Percentiles rank a stretch among this genome's conserved stretches.
Evolutionary conservation across 1,140 invertebrate genomes (phyloP).

Genomic region (Holcopasites calliopsidis): DNA sequence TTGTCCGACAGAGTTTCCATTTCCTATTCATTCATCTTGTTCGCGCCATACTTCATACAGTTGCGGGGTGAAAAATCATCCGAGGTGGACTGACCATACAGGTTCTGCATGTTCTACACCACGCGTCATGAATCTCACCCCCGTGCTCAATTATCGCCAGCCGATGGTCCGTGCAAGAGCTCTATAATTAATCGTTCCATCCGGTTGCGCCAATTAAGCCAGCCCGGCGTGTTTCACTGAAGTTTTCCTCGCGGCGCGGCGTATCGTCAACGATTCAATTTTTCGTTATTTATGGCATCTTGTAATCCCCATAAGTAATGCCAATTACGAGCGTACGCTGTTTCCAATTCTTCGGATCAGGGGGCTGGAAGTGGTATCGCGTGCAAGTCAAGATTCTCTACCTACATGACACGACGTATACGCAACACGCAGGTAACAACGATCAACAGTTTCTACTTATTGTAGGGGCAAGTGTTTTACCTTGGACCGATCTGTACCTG

Average conservation of each 20-base stretch:
- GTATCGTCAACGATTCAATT: constrained; percentile 30
- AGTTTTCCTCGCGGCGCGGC: constrained; percentile 4
- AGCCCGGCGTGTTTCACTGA: constrained; percentile 35
- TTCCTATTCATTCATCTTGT: not conserved
- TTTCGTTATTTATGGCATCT: constrained; percentile 40
- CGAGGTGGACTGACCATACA: not conserved
- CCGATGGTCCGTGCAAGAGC: not conserved
- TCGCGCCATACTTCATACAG: not conserved
- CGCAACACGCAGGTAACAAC: not conserved
- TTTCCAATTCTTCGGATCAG: not conserved
- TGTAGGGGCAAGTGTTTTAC: too few relatives aligned
- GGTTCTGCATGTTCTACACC: not conserved
- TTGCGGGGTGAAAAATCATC: not conserved
- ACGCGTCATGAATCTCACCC: constrained; percentile 13
- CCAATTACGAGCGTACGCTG: constrained; percentile 29
- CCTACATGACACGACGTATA: not conserved
- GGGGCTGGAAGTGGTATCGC: not conserved
- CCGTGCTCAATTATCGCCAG: constrained; percentile 24
- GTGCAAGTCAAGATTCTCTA: not conserved
- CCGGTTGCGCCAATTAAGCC: constrained; percentile 33
- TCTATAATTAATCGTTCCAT: constrained; percentile 25
- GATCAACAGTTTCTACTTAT: constrained; percentile 26
- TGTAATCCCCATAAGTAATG: constrained; percentile 32
- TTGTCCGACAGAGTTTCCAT: not conserved
- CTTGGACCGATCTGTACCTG: too few relatives aligned